A percentile compares a stretch with the other conserved stretches of the same genome.
Conservation (phyloP, 2,888 invertebrate species). For the Epirrita christyi region DNA sequence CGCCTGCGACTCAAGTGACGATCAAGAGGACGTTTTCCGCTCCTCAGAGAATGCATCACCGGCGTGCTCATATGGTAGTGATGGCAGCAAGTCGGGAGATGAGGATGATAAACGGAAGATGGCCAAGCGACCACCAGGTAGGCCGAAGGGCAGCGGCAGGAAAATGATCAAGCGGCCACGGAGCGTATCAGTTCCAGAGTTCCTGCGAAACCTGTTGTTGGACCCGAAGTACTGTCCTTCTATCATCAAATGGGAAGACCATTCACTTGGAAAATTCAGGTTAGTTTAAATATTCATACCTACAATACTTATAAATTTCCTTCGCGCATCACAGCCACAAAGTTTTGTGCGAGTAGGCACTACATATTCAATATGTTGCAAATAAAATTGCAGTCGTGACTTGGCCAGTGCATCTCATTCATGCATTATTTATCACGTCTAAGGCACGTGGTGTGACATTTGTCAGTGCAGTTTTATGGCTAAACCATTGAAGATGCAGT, state of each 20-base stretch:
- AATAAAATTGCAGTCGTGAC: constrained; percentile 53
- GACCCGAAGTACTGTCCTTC: constrained; percentile 91
- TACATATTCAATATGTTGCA: constrained; percentile 3
- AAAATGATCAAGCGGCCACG: constrained; percentile 74
- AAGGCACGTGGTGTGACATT: constrained; percentile 65
- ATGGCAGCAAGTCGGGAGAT: constrained; percentile 73
- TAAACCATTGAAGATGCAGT: constrained; percentile 49
- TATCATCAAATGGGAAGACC: constrained; percentile 95
- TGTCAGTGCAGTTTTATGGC: constrained; percentile 61
- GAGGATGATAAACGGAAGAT: constrained; percentile 77
- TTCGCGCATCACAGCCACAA: background rate
- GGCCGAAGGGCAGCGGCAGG: constrained; percentile 80
- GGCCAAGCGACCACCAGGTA: constrained; percentile 82
- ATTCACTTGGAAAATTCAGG: constrained; percentile 92
- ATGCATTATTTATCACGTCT: constrained; percentile 68
- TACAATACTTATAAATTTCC: background rate
- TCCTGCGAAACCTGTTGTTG: constrained; percentile 91
- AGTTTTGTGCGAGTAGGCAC: constrained; percentile 5
- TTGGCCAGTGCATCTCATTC: constrained; percentile 47
- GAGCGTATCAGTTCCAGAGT: constrained; percentile 90
- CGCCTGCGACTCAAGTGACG: constrained; percentile 74
- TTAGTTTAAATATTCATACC: constrained; percentile 52
- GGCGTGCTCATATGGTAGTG: constrained; percentile 71
- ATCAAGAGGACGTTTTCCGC: constrained; percentile 69
- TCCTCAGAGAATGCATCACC: constrained; percentile 72